Base-by-base conservation (phyloP, 2,113 vertebrate species). In the Uria aalge region DNA sequence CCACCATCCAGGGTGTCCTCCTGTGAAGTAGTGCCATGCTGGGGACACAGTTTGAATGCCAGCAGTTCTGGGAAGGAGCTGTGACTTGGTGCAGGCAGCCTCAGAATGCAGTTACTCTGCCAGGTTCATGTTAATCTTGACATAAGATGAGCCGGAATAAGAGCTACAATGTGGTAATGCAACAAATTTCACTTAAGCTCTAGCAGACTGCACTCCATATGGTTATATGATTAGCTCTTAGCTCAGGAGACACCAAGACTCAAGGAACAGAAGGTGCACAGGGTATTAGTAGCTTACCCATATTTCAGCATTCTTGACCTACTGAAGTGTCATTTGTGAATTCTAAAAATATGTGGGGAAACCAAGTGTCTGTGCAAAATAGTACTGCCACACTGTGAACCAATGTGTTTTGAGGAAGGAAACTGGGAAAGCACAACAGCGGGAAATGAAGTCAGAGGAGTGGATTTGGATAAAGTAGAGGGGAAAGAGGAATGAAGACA, bases 71-170 rank as follows among this genome's bases (percentile, higher is more conserved):
- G 75, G 88, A 66, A 95, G 69, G 89, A 94, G 84, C 69, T 88
- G 91, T 55, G 43, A 90, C 50, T 94, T 66, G 59, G 84, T 92
- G 67, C 73, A 94, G 66, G 69, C 95, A 93, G 81, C 77, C 56
- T 90, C 74, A 93, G 91, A 92, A 94, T 91, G 77, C 81, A 76
- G 81, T 91, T 85, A 63, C 26, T 82, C n/a, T 94, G 92, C 96
- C 95, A 97, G 94, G 41, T 85, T 97, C 95, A 91, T 92, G 92
- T 90, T 96, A 88, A 73, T 95, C 83, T 95, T 97, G 82, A 97
- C 92, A 91, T 96, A 79, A 56, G 94, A 94, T 91, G 94, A 92
- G 86, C 32, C 97, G 93, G 88, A 97, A 82, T 94, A 95, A 95
- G 53, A 92, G 38, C 67, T 91, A 73, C 59, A 79, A 19, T 87